Evolutionary conservation across 2,797 vertebrate species (phyloP), one percentile per base, ranked within the genome.

Genomic region (Anabacerthia variegaticeps): DNA sequence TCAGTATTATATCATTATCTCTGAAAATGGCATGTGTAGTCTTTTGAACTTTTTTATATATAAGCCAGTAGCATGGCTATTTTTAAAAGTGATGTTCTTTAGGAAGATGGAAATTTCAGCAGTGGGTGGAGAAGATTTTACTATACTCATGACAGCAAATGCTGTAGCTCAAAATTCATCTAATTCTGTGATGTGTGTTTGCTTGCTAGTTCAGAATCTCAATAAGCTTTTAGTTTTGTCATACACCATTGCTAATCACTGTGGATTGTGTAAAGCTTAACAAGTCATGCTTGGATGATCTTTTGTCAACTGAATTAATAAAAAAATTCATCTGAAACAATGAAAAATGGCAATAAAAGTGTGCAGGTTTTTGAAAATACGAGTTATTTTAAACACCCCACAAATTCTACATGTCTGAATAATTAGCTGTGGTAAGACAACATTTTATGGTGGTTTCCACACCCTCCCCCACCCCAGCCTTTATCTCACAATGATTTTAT

Each of bases 181-280:
- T 96, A 61, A 76, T 81, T 95, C 72, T 88, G 41, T 75, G 97
- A 89, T 95, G 89, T 97, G 91, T 97, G 92, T 97, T 98, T 97
- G 68, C 94, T 95, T 95, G 95, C 86, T 88, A 96, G 92, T 95
- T 96, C 54, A 83, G 82, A 93, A 96, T 83, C 92, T 95, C 85
- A 92, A 85, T 92, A 96, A 96, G 86, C 88, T 95, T 92, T 65
- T 96, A 96, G 88, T 95, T 95, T 77, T 92, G 82, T 95, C 75
- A 81, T 92, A 93, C 52, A 30, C 90, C 95, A 74, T 95, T 97
- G 88, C 93, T 97, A 85, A 63, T 72, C 85, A 92, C 95, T 95
- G 93, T 92, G 93, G 88, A 97, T 95, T 97, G 95, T 96, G 84
- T 88, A 83, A 95, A 93, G 96, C 96, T 97, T 98, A 98, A 97